A percentile compares a stretch with the other conserved stretches of the same genome.
phyloP scores from a whole-genome alignment of 1,140 invertebrate species.

The Apis mellifera region Amel_HAv3.1 CM009938.2:10400001-10400500 shows the following conservation, averaged over 20 bases:
- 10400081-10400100: conserved; percentile 86
- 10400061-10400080: conserved; percentile 88
- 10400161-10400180: conserved; percentile 95
- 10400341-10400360: too few relatives aligned
- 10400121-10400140: conserved; percentile 85
- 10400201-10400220: background rate
- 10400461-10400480: too few relatives aligned
- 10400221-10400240: background rate
- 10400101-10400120: conserved; percentile 82
- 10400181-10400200: background rate
- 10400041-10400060: conserved; percentile 85
- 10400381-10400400: too few relatives aligned
- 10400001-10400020: conserved; percentile 87
- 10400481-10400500: too few relatives aligned
- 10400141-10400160: conserved; percentile 93
- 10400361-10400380: too few relatives aligned
- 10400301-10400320: too few relatives aligned
- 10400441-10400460: too few relatives aligned
- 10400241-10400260: conserved; percentile 33
- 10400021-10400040: conserved; percentile 86
- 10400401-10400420: too few relatives aligned
- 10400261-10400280: too few relatives aligned
- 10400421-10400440: too few relatives aligned
- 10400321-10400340: too few relatives aligned
- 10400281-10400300: too few relatives aligned